These are phyloP conservation scores for Ephestia elutella DNA, from an alignment of 1,140 invertebrate genomes.

Conservation along the genomic window DNA sequence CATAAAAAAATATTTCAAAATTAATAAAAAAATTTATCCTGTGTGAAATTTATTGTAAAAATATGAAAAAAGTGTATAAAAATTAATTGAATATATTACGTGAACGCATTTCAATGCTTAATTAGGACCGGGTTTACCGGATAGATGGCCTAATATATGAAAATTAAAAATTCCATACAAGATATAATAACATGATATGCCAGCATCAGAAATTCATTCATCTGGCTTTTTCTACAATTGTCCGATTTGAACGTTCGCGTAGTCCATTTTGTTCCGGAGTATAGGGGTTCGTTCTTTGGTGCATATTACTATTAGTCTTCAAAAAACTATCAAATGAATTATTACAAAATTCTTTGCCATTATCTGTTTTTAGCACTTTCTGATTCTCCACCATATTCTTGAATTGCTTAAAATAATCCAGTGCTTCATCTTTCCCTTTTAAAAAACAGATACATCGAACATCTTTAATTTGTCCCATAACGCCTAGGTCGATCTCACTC, in stretches of 20 bases:
- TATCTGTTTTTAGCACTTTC: slow-evolving; percentile 11
- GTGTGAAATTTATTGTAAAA: too few relatives aligned
- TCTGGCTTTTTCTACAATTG: slow-evolving; percentile 12
- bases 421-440: background rate
- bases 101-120: too few relatives aligned
- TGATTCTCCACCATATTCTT: slow-evolving; percentile 21
- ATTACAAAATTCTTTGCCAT: background rate
- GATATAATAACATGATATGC: too few relatives aligned
- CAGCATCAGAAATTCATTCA: slow-evolving; percentile 40
- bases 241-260: slow-evolving; percentile 34
- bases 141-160: too few relatives aligned
- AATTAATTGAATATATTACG: too few relatives aligned
- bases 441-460: background rate
- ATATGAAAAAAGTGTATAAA: too few relatives aligned
- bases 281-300: background rate
- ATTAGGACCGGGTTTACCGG: too few relatives aligned
- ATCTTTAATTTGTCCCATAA: background rate
- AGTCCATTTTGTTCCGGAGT: slow-evolving; percentile 17
- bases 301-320: slow-evolving; percentile 3
- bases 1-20: too few relatives aligned
- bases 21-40: too few relatives aligned
- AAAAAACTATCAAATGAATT: slow-evolving; percentile 8
- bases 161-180: too few relatives aligned
- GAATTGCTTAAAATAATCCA: slow-evolving; percentile 15
- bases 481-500: background rate